A percentile compares a stretch with the other conserved stretches of the same genome.
These are phyloP conservation scores for Numida meleagris DNA, from an alignment of 2,113 vertebrate genomes.

Conservation along the genomic window DNA sequence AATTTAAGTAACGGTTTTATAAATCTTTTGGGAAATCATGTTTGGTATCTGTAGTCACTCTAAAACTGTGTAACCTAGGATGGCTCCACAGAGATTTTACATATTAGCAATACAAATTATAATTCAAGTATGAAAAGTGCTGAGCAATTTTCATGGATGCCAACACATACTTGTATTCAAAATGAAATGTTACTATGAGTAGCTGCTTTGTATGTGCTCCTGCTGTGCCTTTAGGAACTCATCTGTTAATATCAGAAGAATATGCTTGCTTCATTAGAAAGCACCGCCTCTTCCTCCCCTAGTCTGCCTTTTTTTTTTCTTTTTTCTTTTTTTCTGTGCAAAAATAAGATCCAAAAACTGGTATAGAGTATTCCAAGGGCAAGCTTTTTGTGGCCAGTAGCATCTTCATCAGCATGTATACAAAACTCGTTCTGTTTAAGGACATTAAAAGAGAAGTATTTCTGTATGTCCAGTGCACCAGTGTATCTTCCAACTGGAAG, in stretches of 20 bases:
- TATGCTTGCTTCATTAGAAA: neutral
- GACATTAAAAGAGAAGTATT: neutral
- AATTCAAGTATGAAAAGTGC: slow-evolving; percentile 26
- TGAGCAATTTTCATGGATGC: neutral
- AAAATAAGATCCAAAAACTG: neutral
- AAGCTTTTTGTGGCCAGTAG: neutral
- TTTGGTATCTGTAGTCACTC: slow-evolving; percentile 36
- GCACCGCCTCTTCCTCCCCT: neutral
- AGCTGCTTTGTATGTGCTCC: neutral
- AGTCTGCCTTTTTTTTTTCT: neutral
- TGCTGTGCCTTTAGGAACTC: neutral
- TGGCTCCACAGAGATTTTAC: slow-evolving; percentile 2
- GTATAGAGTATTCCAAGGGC: neutral
- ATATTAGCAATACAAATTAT: neutral
- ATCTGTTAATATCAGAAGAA: neutral
- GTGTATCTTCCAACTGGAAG: neutral
- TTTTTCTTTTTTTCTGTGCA: neutral
- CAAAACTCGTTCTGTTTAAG: neutral
- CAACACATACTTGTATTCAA: neutral
- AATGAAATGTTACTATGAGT: neutral
- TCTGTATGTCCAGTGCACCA: neutral
- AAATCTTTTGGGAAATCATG: slow-evolving; percentile 31
- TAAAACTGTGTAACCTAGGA: neutral
- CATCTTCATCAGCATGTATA: neutral
- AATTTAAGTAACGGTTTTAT: slow-evolving; percentile 47